Evolutionary conservation across 2,113 vertebrate species (phyloP).

Genomic region (Mustelus asterias): DNA sequence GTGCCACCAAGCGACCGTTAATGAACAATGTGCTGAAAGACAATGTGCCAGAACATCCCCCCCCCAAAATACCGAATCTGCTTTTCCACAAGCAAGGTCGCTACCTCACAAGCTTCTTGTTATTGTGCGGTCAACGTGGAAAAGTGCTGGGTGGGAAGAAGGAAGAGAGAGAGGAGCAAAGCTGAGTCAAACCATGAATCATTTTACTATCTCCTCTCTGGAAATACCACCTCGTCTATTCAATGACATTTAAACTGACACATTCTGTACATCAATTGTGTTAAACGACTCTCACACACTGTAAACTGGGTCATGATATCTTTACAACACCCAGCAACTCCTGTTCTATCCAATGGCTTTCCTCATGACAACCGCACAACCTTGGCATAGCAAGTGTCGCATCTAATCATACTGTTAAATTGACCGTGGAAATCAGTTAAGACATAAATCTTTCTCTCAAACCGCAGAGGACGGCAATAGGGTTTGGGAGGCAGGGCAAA

Average conservation of each 20-base stretch:
- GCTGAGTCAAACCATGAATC: background rate
- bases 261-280: background rate
- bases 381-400: background rate
- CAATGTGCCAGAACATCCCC: too few relatives aligned
- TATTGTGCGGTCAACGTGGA: background rate
- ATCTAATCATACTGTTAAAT: background rate
- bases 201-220: background rate
- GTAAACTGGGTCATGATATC: background rate
- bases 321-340: background rate
- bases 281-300: background rate
- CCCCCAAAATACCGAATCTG: background rate
- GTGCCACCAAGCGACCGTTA: too few relatives aligned
- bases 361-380: background rate
- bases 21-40: background rate
- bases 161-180: background rate
- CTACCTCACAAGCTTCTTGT: background rate
- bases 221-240: background rate
- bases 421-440: background rate
- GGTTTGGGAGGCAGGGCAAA: background rate
- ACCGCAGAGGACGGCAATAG: background rate
- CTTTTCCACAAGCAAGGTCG: background rate
- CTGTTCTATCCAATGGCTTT: background rate
- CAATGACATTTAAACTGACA: background rate
- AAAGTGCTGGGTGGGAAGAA: background rate
- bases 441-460: background rate